Evolutionary conservation across 2,888 invertebrate genomes (phyloP).

Genomic region (Eupithecia insigniata): DNA sequence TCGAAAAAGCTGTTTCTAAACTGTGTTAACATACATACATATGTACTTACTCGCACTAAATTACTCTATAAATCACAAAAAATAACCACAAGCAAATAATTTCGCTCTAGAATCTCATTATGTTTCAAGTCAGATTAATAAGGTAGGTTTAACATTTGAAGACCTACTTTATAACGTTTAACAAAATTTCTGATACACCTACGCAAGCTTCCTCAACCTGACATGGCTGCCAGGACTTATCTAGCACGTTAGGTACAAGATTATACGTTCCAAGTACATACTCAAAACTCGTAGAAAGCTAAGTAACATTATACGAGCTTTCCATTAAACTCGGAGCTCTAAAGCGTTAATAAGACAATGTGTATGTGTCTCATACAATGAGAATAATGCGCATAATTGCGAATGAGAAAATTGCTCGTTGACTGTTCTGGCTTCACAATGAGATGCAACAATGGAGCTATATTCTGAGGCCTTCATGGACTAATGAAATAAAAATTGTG

Average conservation of each 20-base stretch:
- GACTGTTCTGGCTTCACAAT: conserved; percentile 71
- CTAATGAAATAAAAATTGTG: conserved; percentile 76
- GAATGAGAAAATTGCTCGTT: conserved; percentile 81
- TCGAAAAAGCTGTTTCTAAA: too few relatives aligned
- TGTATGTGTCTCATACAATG: conserved; percentile 75
- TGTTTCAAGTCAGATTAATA: too few relatives aligned
- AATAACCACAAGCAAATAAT: too few relatives aligned
- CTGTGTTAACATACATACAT: too few relatives aligned
- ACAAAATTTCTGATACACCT: background rate
- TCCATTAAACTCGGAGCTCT: conserved; percentile 51
- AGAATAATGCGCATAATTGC: conserved; percentile 75
- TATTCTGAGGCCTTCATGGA: conserved; percentile 64
- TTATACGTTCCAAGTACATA: conserved; percentile 1
- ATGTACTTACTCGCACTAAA: too few relatives aligned
- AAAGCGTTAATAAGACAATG: conserved; percentile 63
- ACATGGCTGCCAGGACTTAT: background rate
- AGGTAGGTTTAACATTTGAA: too few relatives aligned
- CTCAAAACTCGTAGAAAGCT: conserved; percentile 23
- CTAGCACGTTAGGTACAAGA: background rate
- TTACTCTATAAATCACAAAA: too few relatives aligned
- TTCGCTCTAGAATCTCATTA: too few relatives aligned
- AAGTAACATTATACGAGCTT: conserved; percentile 40
- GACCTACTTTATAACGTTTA: background rate
- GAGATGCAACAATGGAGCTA: conserved; percentile 75
- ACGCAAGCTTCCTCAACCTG: background rate